A percentile compares a stretch with the other conserved stretches of the same genome.
Conservation (phyloP, 92 coral and sea anemone genomes). For the Micromussa lordhowensis region DNA sequence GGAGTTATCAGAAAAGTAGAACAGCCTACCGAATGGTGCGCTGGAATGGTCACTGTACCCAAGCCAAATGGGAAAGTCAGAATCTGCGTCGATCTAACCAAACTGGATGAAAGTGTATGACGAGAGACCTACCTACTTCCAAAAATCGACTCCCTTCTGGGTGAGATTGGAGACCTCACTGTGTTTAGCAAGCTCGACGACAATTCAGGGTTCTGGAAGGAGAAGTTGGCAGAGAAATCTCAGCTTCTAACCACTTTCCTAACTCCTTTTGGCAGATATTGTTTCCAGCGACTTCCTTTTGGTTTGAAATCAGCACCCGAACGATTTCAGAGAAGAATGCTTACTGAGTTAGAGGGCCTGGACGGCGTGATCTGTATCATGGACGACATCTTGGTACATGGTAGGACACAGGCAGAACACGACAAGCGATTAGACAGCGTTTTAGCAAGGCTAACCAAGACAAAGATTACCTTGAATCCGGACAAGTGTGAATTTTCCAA, state of each 20-base stretch:
- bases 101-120: slow-evolving; percentile 42
- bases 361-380: slow-evolving; percentile 61
- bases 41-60: slow-evolving; percentile 45
- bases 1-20: slow-evolving; percentile 63
- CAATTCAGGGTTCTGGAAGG: slow-evolving; percentile 47
- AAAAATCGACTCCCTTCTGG: slow-evolving; percentile 42
- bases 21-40: slow-evolving; percentile 59
- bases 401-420: slow-evolving; percentile 53
- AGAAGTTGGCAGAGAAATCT: slow-evolving; percentile 31
- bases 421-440: slow-evolving; percentile 54
- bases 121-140: slow-evolving; percentile 57
- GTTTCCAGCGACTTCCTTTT: slow-evolving; percentile 27
- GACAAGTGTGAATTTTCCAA: slow-evolving; percentile 61
- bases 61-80: slow-evolving; percentile 46
- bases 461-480: slow-evolving; percentile 48
- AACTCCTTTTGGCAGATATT: slow-evolving; percentile 29
- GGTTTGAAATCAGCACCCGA: slow-evolving; percentile 40
- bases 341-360: slow-evolving; percentile 36
- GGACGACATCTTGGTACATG: slow-evolving; percentile 55
- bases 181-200: slow-evolving; percentile 44
- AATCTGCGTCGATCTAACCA: slow-evolving; percentile 50
- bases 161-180: slow-evolving; percentile 40
- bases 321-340: slow-evolving; percentile 41
- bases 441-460: slow-evolving; percentile 49
- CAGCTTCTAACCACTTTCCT: slow-evolving; percentile 12